Evolutionary conservation across 2,888 invertebrate genomes (phyloP).

Genomic region (Bombylius major): DNA sequence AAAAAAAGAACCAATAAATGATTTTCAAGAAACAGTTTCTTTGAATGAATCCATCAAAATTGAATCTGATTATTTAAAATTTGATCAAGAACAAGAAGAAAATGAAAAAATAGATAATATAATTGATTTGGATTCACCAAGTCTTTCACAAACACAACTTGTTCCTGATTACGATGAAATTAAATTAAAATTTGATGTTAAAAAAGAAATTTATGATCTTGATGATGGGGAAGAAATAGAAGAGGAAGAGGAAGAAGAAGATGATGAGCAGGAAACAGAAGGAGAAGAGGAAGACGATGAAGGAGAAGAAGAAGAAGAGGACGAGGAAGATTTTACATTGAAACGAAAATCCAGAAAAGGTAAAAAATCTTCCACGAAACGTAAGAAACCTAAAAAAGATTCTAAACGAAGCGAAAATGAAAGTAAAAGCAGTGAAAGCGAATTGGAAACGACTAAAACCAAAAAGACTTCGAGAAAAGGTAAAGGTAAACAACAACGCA

Average conservation of each 20-base stretch:
- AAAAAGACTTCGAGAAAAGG: too few relatives aligned
- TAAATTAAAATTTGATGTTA: conserved; percentile 5
- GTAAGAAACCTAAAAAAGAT: too few relatives aligned
- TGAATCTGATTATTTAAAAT: background rate
- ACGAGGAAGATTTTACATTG: too few relatives aligned
- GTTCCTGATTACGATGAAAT: conserved; percentile 5
- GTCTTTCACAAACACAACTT: conserved; percentile 14
- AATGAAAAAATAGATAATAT: background rate
- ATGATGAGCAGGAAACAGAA: conserved; percentile 2
- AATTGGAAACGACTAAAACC: too few relatives aligned
- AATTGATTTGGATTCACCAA: conserved; percentile 13
- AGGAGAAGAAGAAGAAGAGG: conserved; percentile 1
- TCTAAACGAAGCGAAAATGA: too few relatives aligned
- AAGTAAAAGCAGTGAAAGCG: too few relatives aligned
- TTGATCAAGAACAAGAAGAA: conserved; percentile 1
- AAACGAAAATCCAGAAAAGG: background rate
- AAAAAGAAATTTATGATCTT: background rate
- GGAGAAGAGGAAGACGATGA: conserved; percentile 3
- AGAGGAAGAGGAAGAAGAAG: conserved; percentile 15
- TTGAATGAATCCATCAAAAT: conserved; percentile 16
- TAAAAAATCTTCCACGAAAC: too few relatives aligned
- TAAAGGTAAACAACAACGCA: too few relatives aligned
- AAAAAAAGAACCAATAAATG: background rate
- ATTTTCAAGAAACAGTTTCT: conserved; percentile 8
- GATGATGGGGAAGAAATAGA: conserved; percentile 4